Base-by-base conservation (phyloP, 2,888 invertebrate genomes). In the Cephalotes varians region DNA sequence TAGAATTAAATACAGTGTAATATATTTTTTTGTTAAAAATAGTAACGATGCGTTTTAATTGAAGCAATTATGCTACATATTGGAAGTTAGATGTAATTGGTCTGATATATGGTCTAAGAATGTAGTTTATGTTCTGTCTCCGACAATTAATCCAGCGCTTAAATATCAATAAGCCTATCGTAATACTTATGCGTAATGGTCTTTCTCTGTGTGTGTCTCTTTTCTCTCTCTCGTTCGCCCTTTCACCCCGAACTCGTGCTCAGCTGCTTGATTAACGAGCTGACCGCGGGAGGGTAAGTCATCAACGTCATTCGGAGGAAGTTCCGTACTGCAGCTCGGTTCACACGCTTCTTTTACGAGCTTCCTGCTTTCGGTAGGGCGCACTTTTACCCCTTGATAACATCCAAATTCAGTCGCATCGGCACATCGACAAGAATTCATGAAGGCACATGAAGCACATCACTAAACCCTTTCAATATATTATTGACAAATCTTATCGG, bases 221-320 rank as follows among this genome's bases (percentile, higher is more conserved):
- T 94, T 92, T 94, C 91, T 93, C 93, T 93, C 92, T 93, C 91
- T 93, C 93, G 91, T 93, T 93, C 93, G 93, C 93, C 92, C 91
- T 93, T 94, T 93, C 93, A 93, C 93, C 93, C 91, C 89, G 90
- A 93, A 93, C 92, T 93, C 93, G 93, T 93, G 91, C 95, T 95
- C 95, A 98, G 97, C 97, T 97, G 97, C 97, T 96, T 97, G 96
- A 97, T 97, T 96, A 97, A 97, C 96, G 97, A 97, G 96, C 96
- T 97, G 96, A 96, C 97, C 94, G 96, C 96, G 94, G 96, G 96
- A 95, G 97, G 97, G 97, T 97, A 97, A 97, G 97, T 97, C 94
- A 92, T 93, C 89, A 92, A 92, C 90, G 87, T 91, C 92, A 91
- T 87, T 89, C 88, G 86, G 87, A 91, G 85, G 90, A 91, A 87